A percentile compares a stretch with the other conserved stretches of the same genome.
Evolutionary conservation across 2,797 vertebrate species (phyloP).

Genomic region (Holocentrus rufus): DNA sequence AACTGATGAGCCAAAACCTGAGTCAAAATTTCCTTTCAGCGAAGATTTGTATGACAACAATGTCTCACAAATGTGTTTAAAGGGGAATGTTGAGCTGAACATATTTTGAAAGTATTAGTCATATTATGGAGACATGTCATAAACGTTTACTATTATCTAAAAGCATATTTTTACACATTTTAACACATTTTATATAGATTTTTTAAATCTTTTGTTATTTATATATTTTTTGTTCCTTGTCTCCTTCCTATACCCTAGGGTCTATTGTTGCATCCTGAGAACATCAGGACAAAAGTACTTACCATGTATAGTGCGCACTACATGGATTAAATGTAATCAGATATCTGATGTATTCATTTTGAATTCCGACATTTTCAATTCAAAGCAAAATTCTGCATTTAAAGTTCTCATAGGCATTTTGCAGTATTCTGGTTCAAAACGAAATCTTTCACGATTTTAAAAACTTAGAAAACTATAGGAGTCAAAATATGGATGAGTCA

Average conservation of each 20-base stretch:
- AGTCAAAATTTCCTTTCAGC: too few relatives aligned
- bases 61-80: too few relatives aligned
- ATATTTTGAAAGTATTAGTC: too few relatives aligned
- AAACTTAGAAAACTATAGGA: background rate
- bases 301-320: background rate
- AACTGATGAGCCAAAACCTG: too few relatives aligned
- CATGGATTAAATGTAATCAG: background rate
- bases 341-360: background rate
- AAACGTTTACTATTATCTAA: too few relatives aligned
- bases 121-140: too few relatives aligned
- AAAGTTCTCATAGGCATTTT: background rate
- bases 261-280: background rate
- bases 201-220: background rate
- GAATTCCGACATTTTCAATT: conserved; percentile 4
- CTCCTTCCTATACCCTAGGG: background rate
- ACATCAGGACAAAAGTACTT: too few relatives aligned
- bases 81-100: too few relatives aligned
- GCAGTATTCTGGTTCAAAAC: conserved; percentile 1
- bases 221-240: background rate
- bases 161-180: too few relatives aligned
- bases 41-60: too few relatives aligned
- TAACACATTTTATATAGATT: background rate
- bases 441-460: background rate
- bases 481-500: background rate
- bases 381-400: background rate